Conservation (phyloP, 2,888 invertebrate genomes). For the Noctua janthina region DNA sequence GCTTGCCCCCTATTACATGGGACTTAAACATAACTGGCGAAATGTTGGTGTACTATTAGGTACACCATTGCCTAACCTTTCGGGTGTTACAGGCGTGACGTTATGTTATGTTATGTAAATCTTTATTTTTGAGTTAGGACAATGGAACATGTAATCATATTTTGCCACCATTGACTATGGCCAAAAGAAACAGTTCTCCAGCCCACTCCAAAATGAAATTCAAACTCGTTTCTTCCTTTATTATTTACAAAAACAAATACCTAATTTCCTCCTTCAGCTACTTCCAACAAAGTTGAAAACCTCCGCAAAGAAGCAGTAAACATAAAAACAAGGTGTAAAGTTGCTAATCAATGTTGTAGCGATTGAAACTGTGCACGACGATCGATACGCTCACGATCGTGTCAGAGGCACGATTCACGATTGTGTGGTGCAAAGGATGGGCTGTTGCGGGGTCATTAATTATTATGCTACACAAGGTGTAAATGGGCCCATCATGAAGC, state of each 20-base stretch:
- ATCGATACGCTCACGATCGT: slow-evolving; percentile 55
- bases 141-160: neutral
- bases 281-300: slow-evolving; percentile 15
- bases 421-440: neutral
- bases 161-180: neutral
- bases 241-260: slow-evolving; percentile 3
- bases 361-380: slow-evolving; percentile 51
- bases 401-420: slow-evolving; percentile 50
- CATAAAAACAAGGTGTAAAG: slow-evolving; percentile 55
- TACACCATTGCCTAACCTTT: too few relatives aligned
- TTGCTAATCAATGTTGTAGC: slow-evolving; percentile 59
- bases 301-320: slow-evolving; percentile 36
- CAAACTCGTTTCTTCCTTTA: neutral
- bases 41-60: too few relatives aligned
- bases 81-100: too few relatives aligned
- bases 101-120: too few relatives aligned
- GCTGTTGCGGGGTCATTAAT: neutral
- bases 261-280: neutral
- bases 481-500: too few relatives aligned
- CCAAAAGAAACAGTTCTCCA: neutral
- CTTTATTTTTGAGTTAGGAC: neutral
- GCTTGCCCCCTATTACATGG: too few relatives aligned
- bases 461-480: too few relatives aligned
- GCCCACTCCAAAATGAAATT: neutral
- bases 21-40: too few relatives aligned